Evolutionary conservation across 2,888 invertebrate genomes (phyloP), one percentile per base, ranked within the genome.

Genomic region (Caenorhabditis becei): DNA sequence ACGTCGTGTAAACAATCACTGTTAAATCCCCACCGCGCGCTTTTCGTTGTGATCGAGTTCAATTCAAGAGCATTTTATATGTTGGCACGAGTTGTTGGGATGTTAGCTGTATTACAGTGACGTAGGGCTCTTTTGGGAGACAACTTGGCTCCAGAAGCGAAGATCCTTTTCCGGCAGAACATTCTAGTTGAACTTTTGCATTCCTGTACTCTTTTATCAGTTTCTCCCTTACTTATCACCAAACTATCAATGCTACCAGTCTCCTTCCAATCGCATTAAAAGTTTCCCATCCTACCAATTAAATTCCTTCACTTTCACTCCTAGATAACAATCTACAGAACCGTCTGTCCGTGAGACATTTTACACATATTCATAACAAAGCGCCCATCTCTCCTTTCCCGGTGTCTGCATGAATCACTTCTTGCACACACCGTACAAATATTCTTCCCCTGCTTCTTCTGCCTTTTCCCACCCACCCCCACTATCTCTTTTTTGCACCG

Each of bases 351-450:
- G 28, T 37, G 16, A 37, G 16, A 23, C 16, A 28, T 28, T 54
- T 28, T n/a, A 54, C 54, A 54, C 26, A 54, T 47, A 47, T n/a
- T 28, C 54, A 28, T 20, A 51, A 51, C 23, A 49, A 62, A 61
- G 26, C n/a, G 18, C 28, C 51, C 44, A 26, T 41, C 66, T 66
- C 26, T 56, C 24, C 54, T 8, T 24, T 67, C 51, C 61, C 24
- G 41, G 53, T 23, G 56, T 32, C 32, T 16, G 51, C 24, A 62
- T 62, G 69, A 62, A 62, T 69, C 72, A 72, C 35, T 26, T 63
- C 16, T 61, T 72, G 74, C 59, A 74, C 65, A 65, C 47, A 47
- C 47, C 47, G 58, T 65, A 65, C 74, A 74, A 74, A 75, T 61
- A 75, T 35, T 18, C 56, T 58, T 51, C 23, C 20, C 47, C 54